Conservation (phyloP, 2,113 vertebrate species). For the Calyptommatus sinebrachiatus region DNA sequence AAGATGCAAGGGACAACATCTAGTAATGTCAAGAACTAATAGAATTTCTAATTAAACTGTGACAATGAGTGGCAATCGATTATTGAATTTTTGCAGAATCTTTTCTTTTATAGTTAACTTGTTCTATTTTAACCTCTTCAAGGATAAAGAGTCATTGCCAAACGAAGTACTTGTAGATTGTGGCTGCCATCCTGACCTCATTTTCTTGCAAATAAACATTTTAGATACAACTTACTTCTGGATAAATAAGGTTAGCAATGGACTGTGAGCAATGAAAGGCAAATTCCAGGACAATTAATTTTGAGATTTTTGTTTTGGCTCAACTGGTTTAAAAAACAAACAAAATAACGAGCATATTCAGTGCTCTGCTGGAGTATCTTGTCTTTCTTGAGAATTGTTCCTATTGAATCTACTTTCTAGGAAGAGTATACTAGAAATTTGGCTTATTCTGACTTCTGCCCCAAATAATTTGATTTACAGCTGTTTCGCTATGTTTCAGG, state of each 20-base stretch:
- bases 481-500: neutral
- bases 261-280: too few species aligned
- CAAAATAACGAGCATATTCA: neutral
- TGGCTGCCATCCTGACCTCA: too few species aligned
- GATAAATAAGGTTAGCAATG: neutral
- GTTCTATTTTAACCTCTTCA: constrained; percentile 50
- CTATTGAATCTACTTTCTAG: neutral
- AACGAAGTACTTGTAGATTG: neutral
- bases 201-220: too few species aligned
- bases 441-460: neutral
- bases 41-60: constrained; percentile 10
- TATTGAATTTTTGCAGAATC: neutral
- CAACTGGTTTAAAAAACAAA: neutral
- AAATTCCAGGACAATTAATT: neutral
- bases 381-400: neutral
- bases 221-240: too few species aligned
- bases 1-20: neutral
- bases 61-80: constrained; percentile 33
- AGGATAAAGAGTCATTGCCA: constrained; percentile 3
- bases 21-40: neutral
- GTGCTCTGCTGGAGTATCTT: neutral
- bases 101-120: constrained; percentile 35
- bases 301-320: neutral
- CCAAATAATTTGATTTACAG: neutral
- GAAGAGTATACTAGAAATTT: neutral